Conservation (phyloP, 2,888 invertebrate species). For the Formica aserva region DNA sequence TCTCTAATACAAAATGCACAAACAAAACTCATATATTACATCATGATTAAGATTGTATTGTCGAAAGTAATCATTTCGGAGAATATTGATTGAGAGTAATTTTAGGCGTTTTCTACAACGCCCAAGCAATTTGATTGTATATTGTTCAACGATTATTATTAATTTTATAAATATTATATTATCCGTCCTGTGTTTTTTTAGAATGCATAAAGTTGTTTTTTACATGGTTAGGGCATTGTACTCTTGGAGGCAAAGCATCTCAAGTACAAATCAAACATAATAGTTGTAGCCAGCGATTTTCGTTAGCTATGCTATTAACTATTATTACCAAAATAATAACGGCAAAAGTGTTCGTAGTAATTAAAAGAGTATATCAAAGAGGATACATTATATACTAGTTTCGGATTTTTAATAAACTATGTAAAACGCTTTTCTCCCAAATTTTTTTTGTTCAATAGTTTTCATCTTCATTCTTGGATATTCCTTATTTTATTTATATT, state of each 20-base stretch:
- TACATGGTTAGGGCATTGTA: conserved; percentile 54
- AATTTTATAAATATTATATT: conserved; percentile 36
- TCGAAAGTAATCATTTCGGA: conserved; percentile 34
- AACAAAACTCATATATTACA: neutral
- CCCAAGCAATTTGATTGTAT: conserved; percentile 3
- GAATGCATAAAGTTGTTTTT: conserved; percentile 32
- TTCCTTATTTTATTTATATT: neutral
- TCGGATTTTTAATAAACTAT: neutral
- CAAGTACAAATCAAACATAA: conserved; percentile 69
- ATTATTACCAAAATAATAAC: conserved; percentile 54
- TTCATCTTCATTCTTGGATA: neutral
- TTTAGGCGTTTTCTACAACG: conserved; percentile 14
- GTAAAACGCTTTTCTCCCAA: neutral
- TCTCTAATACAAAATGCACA: conserved; percentile 11
- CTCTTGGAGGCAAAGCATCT: conserved; percentile 66
- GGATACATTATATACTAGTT: conserved; percentile 4
- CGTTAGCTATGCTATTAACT: conserved; percentile 30
- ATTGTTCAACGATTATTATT: conserved; percentile 48
- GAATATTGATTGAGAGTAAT: conserved; percentile 30
- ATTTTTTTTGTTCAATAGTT: neutral
- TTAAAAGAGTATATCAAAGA: conserved; percentile 35
- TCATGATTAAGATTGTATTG: conserved; percentile 7
- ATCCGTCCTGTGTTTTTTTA: conserved; percentile 41
- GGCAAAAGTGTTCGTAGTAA: conserved; percentile 35
- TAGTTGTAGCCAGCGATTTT: conserved; percentile 33